Conservation (phyloP, 1,140 invertebrate species). For the Eriocheir sinensis region DNA sequence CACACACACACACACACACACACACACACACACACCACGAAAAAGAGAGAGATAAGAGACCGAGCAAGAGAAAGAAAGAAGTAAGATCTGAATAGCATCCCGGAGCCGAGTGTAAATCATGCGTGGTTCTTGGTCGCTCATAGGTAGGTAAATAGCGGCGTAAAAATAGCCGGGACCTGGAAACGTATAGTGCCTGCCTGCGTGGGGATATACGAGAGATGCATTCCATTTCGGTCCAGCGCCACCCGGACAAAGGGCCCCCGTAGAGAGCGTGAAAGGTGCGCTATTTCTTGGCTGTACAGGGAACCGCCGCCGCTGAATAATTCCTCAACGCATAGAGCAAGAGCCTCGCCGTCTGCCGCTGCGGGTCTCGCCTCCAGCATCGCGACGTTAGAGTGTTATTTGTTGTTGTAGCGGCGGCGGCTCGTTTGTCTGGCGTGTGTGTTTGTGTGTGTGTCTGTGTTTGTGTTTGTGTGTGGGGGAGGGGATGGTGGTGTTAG, state of each 20-base stretch:
- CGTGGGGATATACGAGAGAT: neutral
- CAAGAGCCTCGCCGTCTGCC: neutral
- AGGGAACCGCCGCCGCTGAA: neutral
- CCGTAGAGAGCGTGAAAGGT: neutral
- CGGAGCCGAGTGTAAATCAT: neutral
- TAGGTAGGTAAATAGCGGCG: neutral
- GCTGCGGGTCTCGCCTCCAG: too few species aligned
- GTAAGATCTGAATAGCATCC: neutral
- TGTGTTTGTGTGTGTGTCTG: too few species aligned
- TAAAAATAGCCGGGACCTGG: neutral
- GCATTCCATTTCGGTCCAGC: slow-evolving; percentile 1
- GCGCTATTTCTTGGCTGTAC: slow-evolving; percentile 1
- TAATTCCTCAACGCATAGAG: slow-evolving; percentile 12
- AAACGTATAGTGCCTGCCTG: neutral
- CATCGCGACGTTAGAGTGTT: neutral
- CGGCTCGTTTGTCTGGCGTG: neutral
- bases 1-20: too few species aligned
- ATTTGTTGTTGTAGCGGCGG: neutral
- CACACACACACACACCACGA: too few species aligned
- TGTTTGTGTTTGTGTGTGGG: too few species aligned
- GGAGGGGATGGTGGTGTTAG: too few species aligned
- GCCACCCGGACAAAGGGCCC: neutral
- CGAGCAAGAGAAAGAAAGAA: too few species aligned
- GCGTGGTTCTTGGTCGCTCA: neutral
- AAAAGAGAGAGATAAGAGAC: too few species aligned